Evolutionary conservation across 2,888 invertebrate species (phyloP).

Genomic region (Pachliopta kotzebuea): DNA sequence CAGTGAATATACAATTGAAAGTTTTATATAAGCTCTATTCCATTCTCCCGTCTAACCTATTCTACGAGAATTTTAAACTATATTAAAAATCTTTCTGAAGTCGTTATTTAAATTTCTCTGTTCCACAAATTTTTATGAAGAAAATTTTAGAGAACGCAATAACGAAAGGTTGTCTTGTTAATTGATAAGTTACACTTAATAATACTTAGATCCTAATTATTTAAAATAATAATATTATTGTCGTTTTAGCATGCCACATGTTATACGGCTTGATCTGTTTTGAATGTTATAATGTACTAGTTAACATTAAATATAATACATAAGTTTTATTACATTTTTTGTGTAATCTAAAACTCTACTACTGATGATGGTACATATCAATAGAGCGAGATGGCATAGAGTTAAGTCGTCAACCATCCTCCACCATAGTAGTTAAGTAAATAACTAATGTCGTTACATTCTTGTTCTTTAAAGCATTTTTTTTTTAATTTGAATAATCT

Average conservation of each 20-base stretch:
- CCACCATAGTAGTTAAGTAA: no score
- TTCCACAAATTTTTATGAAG: constrained; percentile 19
- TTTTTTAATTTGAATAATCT: no score
- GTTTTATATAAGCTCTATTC: constrained; percentile 3
- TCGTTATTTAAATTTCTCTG: constrained; percentile 6
- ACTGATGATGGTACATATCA: neutral
- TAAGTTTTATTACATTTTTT: neutral
- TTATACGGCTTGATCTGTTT: no score
- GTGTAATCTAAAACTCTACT: neutral
- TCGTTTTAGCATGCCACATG: no score
- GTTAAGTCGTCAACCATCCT: no score
- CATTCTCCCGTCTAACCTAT: neutral
- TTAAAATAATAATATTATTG: neutral
- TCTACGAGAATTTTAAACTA: constrained; percentile 1
- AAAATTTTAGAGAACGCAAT: neutral
- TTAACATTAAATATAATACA: no score
- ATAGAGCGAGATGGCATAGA: no score
- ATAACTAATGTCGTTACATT: no score
- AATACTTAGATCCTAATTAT: neutral
- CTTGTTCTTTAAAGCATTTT: no score
- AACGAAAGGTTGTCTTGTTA: constrained; percentile 2
- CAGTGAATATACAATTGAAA: constrained; percentile 4
- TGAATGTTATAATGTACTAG: no score
- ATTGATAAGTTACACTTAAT: constrained; percentile 6
- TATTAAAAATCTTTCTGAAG: constrained; percentile 14